phyloP scores from a whole-genome alignment of 2,113 vertebrate genomes.

The Nasalis larvatus region DNA sequence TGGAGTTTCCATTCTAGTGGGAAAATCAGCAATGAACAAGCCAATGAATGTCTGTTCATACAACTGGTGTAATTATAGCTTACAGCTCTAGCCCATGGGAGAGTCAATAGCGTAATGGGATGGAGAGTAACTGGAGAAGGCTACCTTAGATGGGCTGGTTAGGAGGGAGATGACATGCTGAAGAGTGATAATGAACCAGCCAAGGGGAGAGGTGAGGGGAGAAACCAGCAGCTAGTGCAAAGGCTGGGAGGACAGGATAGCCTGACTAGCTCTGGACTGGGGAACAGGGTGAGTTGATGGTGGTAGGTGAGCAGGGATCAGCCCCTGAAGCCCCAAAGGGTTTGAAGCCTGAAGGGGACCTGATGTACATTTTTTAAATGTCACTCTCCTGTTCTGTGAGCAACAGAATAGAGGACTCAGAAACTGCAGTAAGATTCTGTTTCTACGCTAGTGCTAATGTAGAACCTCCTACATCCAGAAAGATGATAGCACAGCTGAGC shows the following conservation, averaged over 20 bases:
- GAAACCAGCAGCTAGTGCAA: neutral
- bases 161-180: neutral
- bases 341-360: neutral
- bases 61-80: neutral
- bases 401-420: neutral
- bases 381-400: neutral
- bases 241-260: too few species aligned
- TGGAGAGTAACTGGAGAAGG: too few species aligned
- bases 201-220: neutral
- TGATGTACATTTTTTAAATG: neutral
- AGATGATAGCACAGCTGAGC: neutral
- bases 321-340: neutral
- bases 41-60: fast-evolving
- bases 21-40: neutral
- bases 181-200: neutral
- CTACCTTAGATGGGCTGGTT: neutral
- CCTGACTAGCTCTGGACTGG: fast-evolving
- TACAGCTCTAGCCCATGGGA: fast-evolving
- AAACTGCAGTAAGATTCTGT: neutral
- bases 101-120: fast-evolving
- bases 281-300: too few species aligned
- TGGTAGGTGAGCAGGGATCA: too few species aligned
- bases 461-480: neutral
- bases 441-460: neutral
- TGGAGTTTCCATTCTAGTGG: neutral